A percentile compares a stretch with the other conserved stretches of the same genome.
These are phyloP conservation scores for Aplidium turbinatum DNA, from an alignment of 23 tunicate species.

Conservation along the genomic window DNA sequence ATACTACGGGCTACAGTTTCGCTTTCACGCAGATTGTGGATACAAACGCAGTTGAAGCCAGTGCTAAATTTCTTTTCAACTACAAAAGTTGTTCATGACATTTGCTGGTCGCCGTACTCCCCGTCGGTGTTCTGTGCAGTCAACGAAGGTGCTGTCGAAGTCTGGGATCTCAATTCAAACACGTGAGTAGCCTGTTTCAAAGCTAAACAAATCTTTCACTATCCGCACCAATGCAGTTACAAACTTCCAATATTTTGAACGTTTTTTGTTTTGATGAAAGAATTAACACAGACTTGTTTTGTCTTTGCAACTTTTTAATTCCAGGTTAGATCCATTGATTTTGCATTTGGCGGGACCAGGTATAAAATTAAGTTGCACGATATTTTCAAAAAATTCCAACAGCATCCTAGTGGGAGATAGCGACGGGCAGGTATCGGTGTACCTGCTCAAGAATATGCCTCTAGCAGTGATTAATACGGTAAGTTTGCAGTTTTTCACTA, in stretches of 20 bases:
- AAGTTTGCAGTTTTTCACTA: too few relatives aligned
- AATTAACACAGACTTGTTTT: too few relatives aligned
- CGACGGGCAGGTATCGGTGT: conserved; percentile 83
- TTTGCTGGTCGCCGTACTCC: conserved; percentile 95
- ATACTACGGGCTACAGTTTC: too few relatives aligned
- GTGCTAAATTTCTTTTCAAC: conserved; percentile 82
- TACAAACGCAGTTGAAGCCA: conserved; percentile 61
- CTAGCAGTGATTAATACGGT: too few relatives aligned
- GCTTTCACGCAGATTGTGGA: conserved; percentile 73
- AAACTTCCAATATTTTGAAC: too few relatives aligned
- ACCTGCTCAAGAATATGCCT: conserved; percentile 81
- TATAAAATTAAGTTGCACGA: conserved; percentile 47
- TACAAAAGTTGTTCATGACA: conserved; percentile 89
- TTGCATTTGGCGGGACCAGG: conserved; percentile 76
- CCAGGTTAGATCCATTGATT: conserved; percentile 88
- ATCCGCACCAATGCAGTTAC: too few relatives aligned
- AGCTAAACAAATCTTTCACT: too few relatives aligned
- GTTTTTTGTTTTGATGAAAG: too few relatives aligned
- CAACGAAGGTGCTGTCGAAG: conserved; percentile 93
- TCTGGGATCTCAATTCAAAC: conserved; percentile 87
- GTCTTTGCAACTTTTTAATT: too few relatives aligned
- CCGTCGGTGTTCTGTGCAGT: conserved; percentile 86
- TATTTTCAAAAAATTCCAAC: conserved; percentile 88
- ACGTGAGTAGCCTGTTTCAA: conserved; percentile 65
- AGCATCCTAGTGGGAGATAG: conserved; percentile 90